Percentiles rank a stretch among this genome's conserved stretches.
Evolutionary conservation across 2,113 vertebrate species (phyloP).

Genomic region (Vulpes vulpes): DNA sequence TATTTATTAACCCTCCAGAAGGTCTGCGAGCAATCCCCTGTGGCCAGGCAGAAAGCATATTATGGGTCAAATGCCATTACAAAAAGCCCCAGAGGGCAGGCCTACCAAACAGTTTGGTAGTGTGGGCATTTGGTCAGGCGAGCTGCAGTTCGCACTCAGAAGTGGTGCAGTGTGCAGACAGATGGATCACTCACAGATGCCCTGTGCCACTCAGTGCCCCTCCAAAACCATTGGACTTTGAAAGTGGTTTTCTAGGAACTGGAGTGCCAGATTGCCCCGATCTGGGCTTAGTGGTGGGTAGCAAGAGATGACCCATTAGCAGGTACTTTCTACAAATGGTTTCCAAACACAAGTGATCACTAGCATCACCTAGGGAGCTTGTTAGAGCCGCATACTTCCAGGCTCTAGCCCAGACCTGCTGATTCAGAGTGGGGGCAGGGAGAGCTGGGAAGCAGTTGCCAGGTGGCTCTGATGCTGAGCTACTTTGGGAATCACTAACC

Average conservation of each 20-base stretch:
- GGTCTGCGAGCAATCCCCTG: constrained; percentile 73
- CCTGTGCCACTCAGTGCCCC: neutral
- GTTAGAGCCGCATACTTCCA: neutral
- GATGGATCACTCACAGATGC: neutral
- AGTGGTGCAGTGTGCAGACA: neutral
- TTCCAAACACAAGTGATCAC: neutral
- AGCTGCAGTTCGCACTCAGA: neutral
- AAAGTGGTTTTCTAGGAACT: neutral
- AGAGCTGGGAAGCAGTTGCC: neutral
- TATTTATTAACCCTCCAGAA: constrained; percentile 80
- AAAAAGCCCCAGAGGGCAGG: constrained; percentile 61
- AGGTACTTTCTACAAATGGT: constrained; percentile 8
- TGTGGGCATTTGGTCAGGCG: neutral
- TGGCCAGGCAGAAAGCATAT: constrained; percentile 64
- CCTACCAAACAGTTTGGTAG: neutral
- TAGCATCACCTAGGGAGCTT: neutral
- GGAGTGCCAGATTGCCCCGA: neutral
- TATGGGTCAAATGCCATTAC: constrained; percentile 76
- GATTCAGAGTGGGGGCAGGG: neutral
- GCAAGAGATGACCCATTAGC: neutral
- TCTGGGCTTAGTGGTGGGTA: neutral
- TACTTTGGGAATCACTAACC: neutral
- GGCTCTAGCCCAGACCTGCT: neutral
- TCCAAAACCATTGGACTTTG: neutral
- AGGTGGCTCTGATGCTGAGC: neutral